Evolutionary conservation across 1,140 invertebrate genomes (phyloP).

Genomic region (Drosophila bifasciata): DNA sequence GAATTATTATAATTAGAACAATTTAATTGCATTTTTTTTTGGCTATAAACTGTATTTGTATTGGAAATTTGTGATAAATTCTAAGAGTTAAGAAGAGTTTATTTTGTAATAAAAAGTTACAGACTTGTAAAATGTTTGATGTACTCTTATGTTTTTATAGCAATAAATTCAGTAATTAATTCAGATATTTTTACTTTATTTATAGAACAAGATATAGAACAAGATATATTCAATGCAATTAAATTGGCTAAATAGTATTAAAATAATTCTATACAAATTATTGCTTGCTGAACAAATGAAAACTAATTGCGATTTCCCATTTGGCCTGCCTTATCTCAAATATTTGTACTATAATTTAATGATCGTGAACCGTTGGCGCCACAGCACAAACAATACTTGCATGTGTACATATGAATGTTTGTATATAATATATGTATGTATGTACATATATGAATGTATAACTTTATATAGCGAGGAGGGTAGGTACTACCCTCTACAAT

Average conservation of each 20-base stretch:
- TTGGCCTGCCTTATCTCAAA: constrained; percentile 35
- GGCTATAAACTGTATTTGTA: too few relatives aligned
- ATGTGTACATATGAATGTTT: constrained; percentile 7
- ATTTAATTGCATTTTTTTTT: neutral
- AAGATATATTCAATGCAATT: constrained; percentile 4
- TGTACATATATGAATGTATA: neutral
- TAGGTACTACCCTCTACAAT: too few relatives aligned
- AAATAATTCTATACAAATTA: constrained; percentile 29
- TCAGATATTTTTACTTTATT: too few relatives aligned
- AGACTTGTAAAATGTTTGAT: too few relatives aligned
- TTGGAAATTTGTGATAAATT: too few relatives aligned
- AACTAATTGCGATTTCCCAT: constrained; percentile 18
- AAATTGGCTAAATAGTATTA: constrained; percentile 7
- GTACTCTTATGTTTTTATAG: too few relatives aligned
- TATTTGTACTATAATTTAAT: constrained; percentile 46
- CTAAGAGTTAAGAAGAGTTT: too few relatives aligned
- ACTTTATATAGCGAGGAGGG: too few relatives aligned
- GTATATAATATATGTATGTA: neutral
- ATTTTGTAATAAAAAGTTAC: too few relatives aligned
- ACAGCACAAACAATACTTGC: constrained; percentile 5
- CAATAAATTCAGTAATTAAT: too few relatives aligned
- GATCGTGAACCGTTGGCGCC: constrained; percentile 29
- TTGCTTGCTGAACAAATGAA: constrained; percentile 29
- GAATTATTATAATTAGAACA: constrained; percentile 16
- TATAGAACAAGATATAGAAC: too few relatives aligned